phyloP scores from a whole-genome alignment of 2,888 invertebrate genomes.

The Dyspetes luteomarginatus region DNA sequence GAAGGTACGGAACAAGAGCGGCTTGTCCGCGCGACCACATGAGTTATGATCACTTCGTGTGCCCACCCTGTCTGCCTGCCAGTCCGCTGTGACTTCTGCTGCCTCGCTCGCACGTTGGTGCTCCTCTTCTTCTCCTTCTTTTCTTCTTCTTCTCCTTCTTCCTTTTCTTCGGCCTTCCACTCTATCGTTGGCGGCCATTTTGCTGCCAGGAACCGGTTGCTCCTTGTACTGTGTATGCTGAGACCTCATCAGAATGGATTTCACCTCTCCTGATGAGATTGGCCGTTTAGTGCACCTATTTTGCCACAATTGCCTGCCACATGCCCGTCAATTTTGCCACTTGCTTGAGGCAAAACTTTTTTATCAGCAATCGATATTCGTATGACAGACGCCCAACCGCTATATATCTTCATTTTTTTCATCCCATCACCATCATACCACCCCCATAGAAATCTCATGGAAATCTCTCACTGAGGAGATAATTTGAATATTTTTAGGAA shows the following conservation, averaged over 20 bases:
- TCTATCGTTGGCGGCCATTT: conserved; percentile 72
- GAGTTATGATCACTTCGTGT: conserved; percentile 79
- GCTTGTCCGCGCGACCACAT: conserved; percentile 77
- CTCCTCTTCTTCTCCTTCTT: conserved; percentile 3
- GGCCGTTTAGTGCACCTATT: too few species aligned
- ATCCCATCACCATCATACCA: too few species aligned
- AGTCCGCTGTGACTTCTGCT: conserved; percentile 59
- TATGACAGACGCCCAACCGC: too few species aligned
- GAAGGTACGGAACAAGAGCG: conserved; percentile 79
- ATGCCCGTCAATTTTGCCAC: too few species aligned
- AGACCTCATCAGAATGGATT: conserved; percentile 35
- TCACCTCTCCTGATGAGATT: too few species aligned
- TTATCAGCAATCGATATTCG: too few species aligned
- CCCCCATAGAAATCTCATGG: too few species aligned
- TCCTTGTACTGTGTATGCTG: conserved; percentile 19
- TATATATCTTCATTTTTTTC: too few species aligned
- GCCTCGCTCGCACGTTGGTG: conserved; percentile 64
- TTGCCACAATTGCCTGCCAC: too few species aligned
- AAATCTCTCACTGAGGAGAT: too few species aligned
- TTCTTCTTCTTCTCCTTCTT: conserved; percentile 11
- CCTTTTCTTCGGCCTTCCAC: conserved; percentile 27
- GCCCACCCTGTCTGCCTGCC: conserved; percentile 76
- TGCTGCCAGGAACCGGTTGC: conserved; percentile 75
- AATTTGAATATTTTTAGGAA: too few species aligned
- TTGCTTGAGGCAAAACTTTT: too few species aligned